phyloP scores from a whole-genome alignment of 2,113 vertebrate species.

The Chitala chitala region DNA sequence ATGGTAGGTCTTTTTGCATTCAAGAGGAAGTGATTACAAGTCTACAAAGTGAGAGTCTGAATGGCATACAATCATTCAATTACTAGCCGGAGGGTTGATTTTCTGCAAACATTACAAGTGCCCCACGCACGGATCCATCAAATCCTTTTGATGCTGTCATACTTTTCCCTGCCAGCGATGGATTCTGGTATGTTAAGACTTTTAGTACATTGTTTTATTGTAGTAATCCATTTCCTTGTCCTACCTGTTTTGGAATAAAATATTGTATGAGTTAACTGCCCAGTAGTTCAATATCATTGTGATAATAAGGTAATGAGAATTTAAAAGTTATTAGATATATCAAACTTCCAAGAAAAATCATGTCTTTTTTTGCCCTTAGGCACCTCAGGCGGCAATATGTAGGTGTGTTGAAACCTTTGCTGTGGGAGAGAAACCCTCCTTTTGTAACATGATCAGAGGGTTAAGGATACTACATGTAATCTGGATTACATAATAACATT shows the following conservation, averaged over 20 bases:
- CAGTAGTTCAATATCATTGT: not conserved
- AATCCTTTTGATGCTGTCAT: not conserved
- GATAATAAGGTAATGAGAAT: too few species aligned
- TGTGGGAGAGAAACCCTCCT: too few species aligned
- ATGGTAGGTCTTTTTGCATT: not conserved
- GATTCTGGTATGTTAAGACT: not conserved
- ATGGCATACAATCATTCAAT: not conserved
- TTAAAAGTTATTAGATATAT: too few species aligned
- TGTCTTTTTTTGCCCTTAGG: too few species aligned
- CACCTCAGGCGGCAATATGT: too few species aligned
- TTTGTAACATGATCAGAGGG: too few species aligned
- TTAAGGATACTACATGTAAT: too few species aligned
- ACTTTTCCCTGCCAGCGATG: not conserved
- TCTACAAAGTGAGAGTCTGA: not conserved
- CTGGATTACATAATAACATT: too few species aligned
- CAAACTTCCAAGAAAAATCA: too few species aligned
- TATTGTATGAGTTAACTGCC: not conserved
- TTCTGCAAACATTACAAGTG: not conserved
- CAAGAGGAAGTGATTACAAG: not conserved
- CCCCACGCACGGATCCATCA: not conserved
- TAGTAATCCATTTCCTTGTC: not conserved
- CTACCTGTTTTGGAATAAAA: not conserved
- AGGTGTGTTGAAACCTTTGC: too few species aligned
- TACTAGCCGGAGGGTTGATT: not conserved
- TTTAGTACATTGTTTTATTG: not conserved